Evolutionary conservation across 2,797 vertebrate species (phyloP), one percentile per base, ranked within the genome.

Genomic region (Pagetopsis macropterus): DNA sequence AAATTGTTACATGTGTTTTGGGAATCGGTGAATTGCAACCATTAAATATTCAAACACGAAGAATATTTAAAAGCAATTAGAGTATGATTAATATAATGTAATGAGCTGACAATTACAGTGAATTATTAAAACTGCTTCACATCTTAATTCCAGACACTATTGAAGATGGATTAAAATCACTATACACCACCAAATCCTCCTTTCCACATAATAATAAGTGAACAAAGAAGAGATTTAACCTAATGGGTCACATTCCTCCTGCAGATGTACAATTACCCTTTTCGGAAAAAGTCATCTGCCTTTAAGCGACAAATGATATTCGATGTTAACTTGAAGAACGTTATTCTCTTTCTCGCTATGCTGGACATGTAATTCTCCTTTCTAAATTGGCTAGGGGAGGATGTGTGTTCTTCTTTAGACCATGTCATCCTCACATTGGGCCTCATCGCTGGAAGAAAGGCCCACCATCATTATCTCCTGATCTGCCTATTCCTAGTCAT

Each of bases 311-410:
- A 93, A 93, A 93, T 84, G 86, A 89, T 88, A 90, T 87, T 81
- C 77, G 84, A 89, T 80, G 86, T 92, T 83, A 94, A 86, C 75
- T 84, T 88, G 91, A 88, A 82, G 86, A 92, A 93, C 79, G 76
- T 83, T 89, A 94, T 90, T 95, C 88, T 91, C 81, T 90, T 84
- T 72, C 92, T 88, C 91, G 86, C 79, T 81, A 89, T 88, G 84
- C 31, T 70, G 84, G 85, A 90, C 91, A 90, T 93, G 91, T 91
- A 92, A 91, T 93, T 93, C 91, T 91, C 89, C 91, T 70, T 88
- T 87, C 75, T 91, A 94, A 95, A 94, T 95, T 93, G 91, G 90
- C 91, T 87, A 37, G 83, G 90, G 70, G 88, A 94, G 92, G 85
- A 91, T 27, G 51, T 73, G 66, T 43, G 94, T 96, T 94, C 94